Base-by-base conservation (phyloP, 2,888 invertebrate genomes). In the Polylopha cassiicola region DNA sequence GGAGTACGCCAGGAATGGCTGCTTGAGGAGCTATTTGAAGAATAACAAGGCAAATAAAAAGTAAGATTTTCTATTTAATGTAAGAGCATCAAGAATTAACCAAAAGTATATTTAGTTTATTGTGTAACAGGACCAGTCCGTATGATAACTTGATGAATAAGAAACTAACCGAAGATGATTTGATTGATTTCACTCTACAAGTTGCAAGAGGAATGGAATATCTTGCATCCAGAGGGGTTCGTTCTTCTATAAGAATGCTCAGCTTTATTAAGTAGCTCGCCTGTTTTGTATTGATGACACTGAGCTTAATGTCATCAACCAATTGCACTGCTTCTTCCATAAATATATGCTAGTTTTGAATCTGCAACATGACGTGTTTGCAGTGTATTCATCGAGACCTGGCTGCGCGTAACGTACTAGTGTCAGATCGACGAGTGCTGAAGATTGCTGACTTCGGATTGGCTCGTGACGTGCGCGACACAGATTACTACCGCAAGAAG, bases 371-470 rank as follows among this genome's bases (percentile, higher is more conserved):
- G 16, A 21, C 6, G 3, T 30, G 24, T 15, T 82, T 87, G 22
- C 79, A 95, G 90, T 98, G 97, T 68, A 97, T 99, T 44, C 99
- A 99, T 69, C 89, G 99, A 26, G 99, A 99, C 85, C 86, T 99
- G 55, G 99, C 99, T 0, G 99, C 99, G 0, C 89, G 99, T 47
- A 99, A 99, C 75, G 96, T 99, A 1, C 88, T 99, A 1, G 98
- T 99, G 4, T 92, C 95, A 37, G 96, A 97, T 59, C 94, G 97
- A 65, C 94, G 93, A 63, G 92, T 97, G 8, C 88, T 99, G 55
- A 99, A 99, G 85, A 99, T 99, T 51, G 98, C 98, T 0, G 99
- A 99, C 82, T 99, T 99, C 71, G 99, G 99, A 0, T 87, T 99
- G 33, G 98, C 99, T 0, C 89, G 99, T 55, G 98, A 98, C 65